phyloP scores from a whole-genome alignment of 2,888 invertebrate species.

The Scaptomyza parva region DNA sequence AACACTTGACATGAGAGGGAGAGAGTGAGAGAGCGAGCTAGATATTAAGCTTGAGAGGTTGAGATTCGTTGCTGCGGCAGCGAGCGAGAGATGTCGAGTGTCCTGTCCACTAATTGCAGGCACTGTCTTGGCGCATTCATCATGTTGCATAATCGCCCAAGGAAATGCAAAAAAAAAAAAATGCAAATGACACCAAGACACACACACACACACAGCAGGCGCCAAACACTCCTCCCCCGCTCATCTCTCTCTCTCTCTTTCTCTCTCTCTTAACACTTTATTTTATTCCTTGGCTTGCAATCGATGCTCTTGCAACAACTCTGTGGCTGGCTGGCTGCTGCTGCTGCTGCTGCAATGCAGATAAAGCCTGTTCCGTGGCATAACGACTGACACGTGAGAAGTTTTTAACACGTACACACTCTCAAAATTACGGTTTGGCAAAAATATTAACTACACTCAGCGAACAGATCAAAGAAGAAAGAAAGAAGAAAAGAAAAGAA shows the following conservation, averaged over 20 bases:
- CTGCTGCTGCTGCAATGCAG: constrained; percentile 71
- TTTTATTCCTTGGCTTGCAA: constrained; percentile 4
- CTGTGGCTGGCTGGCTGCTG: constrained; percentile 12
- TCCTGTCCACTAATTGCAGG: constrained; percentile 69
- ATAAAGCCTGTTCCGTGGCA: constrained; percentile 47
- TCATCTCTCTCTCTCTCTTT: background rate
- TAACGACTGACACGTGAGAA: constrained; percentile 75
- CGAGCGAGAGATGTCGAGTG: constrained; percentile 32
- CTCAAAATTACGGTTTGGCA: constrained; percentile 29
- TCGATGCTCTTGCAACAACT: constrained; percentile 21
- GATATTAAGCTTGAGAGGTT: background rate
- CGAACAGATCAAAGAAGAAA: background rate
- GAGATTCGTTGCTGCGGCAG: constrained; percentile 2
- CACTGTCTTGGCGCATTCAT: constrained; percentile 50
- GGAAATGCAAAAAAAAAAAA: no score
- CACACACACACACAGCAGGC: background rate
- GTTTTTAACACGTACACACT: constrained; percentile 69
- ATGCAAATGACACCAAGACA: constrained; percentile 67
- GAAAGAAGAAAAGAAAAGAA: background rate
- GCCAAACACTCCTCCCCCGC: constrained; percentile 13
- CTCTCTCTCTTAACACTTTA: background rate
- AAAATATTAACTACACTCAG: constrained; percentile 9
- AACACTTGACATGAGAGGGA: constrained; percentile 45
- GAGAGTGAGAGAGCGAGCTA: background rate
- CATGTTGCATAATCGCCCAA: constrained; percentile 60